Conservation (phyloP, 2,888 invertebrate species). For the Andrena hattorfiana region DNA sequence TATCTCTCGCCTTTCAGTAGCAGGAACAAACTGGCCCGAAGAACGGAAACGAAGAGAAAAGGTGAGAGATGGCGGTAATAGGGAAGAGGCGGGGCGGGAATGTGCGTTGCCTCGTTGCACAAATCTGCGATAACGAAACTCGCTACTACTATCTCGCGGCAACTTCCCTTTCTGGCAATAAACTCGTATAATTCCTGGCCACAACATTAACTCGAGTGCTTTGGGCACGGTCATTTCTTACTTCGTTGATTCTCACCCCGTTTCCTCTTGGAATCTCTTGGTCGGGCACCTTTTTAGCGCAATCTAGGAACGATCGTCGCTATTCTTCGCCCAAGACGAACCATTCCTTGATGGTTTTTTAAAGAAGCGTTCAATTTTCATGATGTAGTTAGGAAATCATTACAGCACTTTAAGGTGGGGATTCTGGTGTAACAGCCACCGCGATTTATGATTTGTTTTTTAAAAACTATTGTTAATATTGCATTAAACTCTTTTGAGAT, state of each 20-base stretch:
- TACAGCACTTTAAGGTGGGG: too few relatives aligned
- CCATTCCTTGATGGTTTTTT: neutral
- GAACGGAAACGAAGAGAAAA: slow-evolving; percentile 24
- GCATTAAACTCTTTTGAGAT: too few relatives aligned
- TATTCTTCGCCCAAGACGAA: slow-evolving; percentile 25
- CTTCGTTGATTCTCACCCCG: slow-evolving; percentile 76
- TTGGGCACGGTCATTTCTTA: slow-evolving; percentile 76
- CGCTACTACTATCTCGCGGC: slow-evolving; percentile 72
- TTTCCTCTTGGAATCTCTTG: slow-evolving; percentile 66
- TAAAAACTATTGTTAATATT: too few relatives aligned
- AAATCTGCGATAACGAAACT: slow-evolving; percentile 78
- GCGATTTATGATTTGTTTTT: too few relatives aligned
- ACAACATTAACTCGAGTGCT: slow-evolving; percentile 69
- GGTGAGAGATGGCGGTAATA: slow-evolving; percentile 28
- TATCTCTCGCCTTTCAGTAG: slow-evolving; percentile 50
- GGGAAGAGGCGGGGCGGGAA: slow-evolving; percentile 31
- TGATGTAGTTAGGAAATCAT: neutral
- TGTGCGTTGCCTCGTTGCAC: slow-evolving; percentile 74
- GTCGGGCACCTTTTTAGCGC: slow-evolving; percentile 61
- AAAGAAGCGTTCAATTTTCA: neutral
- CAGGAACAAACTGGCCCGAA: slow-evolving; percentile 13
- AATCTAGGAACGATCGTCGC: slow-evolving; percentile 50
- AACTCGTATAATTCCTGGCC: slow-evolving; percentile 76
- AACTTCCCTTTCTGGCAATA: slow-evolving; percentile 76
- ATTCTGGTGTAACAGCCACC: too few relatives aligned